Evolutionary conservation across 1,140 invertebrate species (phyloP).

Genomic region (Lethocerus indicus): DNA sequence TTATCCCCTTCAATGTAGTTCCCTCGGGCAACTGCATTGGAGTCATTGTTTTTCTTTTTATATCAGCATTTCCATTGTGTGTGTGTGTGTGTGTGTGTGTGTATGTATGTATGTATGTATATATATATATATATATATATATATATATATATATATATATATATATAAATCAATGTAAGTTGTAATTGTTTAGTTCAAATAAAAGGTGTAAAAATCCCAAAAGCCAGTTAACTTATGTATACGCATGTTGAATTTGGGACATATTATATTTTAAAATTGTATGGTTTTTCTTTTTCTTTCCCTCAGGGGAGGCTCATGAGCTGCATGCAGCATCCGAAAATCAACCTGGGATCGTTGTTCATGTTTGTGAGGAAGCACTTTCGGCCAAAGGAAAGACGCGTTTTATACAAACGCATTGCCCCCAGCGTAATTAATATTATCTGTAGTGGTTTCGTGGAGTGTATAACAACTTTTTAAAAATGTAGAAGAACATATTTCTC

Average conservation of each 20-base stretch:
- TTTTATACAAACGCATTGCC: background rate
- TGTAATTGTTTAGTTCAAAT: background rate
- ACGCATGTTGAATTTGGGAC: background rate
- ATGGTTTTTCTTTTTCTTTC: slow-evolving; percentile 7
- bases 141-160: too few species aligned
- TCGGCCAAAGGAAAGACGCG: background rate
- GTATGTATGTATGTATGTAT: too few species aligned
- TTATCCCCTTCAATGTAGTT: too few species aligned
- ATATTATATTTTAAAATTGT: background rate
- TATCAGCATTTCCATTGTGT: too few species aligned
- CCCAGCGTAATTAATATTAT: slow-evolving; percentile 1
- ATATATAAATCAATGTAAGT: background rate
- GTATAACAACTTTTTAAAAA: too few species aligned
- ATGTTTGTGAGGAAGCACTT: slow-evolving; percentile 40
- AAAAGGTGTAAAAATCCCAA: background rate
- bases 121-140: too few species aligned
- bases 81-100: too few species aligned
- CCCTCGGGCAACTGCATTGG: too few species aligned
- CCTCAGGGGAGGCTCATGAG: slow-evolving; percentile 52
- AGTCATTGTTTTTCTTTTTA: too few species aligned
- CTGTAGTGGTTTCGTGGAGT: background rate
- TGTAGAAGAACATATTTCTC: too few species aligned
- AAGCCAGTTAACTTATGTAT: background rate
- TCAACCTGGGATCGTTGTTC: slow-evolving; percentile 80
- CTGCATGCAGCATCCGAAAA: slow-evolving; percentile 64